phyloP scores from a whole-genome alignment of 2,113 vertebrate species.

The Limnothrissa miodon region DNA sequence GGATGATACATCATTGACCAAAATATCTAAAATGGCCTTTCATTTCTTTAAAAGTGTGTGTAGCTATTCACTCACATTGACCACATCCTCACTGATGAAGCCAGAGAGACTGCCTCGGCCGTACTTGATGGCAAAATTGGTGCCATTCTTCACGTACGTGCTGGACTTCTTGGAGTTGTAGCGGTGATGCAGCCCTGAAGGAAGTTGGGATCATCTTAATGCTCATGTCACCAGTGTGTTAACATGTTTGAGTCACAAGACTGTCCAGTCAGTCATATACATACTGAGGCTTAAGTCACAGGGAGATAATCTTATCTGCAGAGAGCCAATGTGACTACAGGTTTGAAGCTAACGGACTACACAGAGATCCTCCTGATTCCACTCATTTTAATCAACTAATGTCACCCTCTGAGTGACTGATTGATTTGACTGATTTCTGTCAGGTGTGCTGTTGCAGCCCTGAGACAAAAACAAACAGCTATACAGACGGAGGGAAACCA shows the following conservation, averaged over 20 bases:
- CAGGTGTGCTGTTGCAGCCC: not conserved
- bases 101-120: constrained; percentile 76
- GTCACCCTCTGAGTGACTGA: not conserved
- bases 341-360: not conserved
- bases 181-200: constrained; percentile 79
- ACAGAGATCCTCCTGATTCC: constrained; percentile 3
- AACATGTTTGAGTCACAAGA: constrained; percentile 7
- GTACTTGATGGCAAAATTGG: constrained; percentile 76
- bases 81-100: constrained; percentile 79
- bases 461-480: not conserved
- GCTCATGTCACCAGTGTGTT: not conserved
- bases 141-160: constrained; percentile 74
- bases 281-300: not conserved
- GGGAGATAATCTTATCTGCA: not conserved
- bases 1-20: no score
- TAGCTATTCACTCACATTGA: constrained; percentile 68
- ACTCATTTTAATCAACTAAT: constrained; percentile 12
- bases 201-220: not conserved
- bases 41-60: no score
- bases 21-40: no score
- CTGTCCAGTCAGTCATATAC: not conserved
- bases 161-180: constrained; percentile 77
- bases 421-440: constrained; percentile 13
- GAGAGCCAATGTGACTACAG: not conserved
- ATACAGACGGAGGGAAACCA: not conserved